Base-by-base conservation (phyloP, 2,888 invertebrate genomes). In the Dynastes hyllus region DNA sequence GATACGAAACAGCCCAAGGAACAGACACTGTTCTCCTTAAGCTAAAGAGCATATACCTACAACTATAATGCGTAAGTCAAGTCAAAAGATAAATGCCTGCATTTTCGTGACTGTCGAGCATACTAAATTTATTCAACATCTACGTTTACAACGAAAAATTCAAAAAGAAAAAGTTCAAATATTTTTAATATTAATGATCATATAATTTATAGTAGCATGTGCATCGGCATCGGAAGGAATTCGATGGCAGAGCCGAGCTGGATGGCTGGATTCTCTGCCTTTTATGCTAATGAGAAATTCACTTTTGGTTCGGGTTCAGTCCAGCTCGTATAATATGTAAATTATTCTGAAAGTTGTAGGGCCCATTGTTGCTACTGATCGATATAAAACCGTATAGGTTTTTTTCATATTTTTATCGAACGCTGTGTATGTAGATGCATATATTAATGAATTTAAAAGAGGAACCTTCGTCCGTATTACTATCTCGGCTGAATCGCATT, bases 221-320 rank as follows among this genome's bases (percentile, higher is more conserved):
- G 78, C 75, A 78, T 78, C 73, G 78, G 55, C 55, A 58, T 61
- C 50, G 32, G 61, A 45, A 75, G 73, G 73, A 75, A 75, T 75
- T 75, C 63, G 73, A 75, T 61, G 73, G 73, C 61, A 63, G 73
- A 75, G 66, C 73, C 5, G 75, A 58, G 55, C 55, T 22, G 51
- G 80, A 75, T 75, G 73, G 73, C 61, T 75, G 27, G 61, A 79
- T 81, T 79, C 80, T 80, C 81, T 81, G 83, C 79, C 82, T 82
- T 81, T 79, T 82, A 83, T 83, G 83, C 81, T 82, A 83, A 83
- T 83, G 80, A 82, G 83, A 61, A 70, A 80, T 81, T 83, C 81
- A 81, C 81, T 81, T 83, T 82, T 81, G 81, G 81, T 80, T 81
- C 81, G 81, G 81, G 82, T 81, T 82, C 81, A 81, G 81, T 81